Evolutionary conservation across 2,113 vertebrate genomes (phyloP).

Genomic region (Silurus asotus): DNA sequence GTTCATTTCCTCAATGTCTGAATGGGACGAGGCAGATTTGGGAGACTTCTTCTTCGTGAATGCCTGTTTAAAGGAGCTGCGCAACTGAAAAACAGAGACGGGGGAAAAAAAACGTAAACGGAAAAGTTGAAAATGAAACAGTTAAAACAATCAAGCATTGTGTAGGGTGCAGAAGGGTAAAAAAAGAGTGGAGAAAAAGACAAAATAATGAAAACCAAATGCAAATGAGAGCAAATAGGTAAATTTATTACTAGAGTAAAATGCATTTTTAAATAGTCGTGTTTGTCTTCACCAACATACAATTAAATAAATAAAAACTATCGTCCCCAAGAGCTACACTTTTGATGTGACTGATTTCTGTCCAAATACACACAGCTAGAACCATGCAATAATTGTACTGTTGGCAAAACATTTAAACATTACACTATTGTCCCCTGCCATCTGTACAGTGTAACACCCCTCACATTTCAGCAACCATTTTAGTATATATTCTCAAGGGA

Average conservation of each 20-base stretch:
- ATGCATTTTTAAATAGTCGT: not conserved
- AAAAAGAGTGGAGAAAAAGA: constrained; percentile 7
- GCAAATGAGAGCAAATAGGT: not conserved
- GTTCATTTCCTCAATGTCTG: constrained; percentile 98
- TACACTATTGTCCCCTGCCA: too few species aligned
- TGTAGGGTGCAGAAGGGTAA: not conserved
- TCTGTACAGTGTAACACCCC: not conserved
- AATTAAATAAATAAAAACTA: not conserved
- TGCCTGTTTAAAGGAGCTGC: constrained; percentile 99
- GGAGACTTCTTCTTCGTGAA: constrained; percentile 99
- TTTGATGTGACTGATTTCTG: not conserved
- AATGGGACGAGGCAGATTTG: constrained; percentile 96
- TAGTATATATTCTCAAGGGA: too few species aligned
- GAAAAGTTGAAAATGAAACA: not conserved
- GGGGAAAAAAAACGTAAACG: constrained; percentile 21
- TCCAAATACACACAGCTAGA: not conserved
- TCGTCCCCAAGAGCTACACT: not conserved
- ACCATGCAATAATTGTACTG: not conserved
- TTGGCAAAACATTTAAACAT: not conserved
- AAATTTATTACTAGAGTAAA: not conserved
- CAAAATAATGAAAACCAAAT: not conserved
- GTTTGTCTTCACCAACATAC: not conserved
- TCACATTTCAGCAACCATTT: not conserved
- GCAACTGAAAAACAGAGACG: constrained; percentile 74
- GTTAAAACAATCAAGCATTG: not conserved